phyloP scores from a whole-genome alignment of 1,140 invertebrate genomes.

The Nasonia vitripennis region DNA sequence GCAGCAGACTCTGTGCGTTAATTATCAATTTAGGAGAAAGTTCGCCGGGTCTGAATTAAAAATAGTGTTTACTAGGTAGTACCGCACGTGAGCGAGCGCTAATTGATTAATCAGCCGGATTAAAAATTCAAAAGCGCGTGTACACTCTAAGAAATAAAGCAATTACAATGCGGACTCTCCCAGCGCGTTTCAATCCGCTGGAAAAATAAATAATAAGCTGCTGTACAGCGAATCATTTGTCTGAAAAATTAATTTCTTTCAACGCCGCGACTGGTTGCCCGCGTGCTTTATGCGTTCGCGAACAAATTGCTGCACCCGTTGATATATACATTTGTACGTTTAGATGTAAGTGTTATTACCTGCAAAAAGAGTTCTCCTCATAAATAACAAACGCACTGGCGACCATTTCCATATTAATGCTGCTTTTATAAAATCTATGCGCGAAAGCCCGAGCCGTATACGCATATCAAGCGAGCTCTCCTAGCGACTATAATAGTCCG shows the following conservation, averaged over 20 bases:
- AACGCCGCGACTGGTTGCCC: background rate
- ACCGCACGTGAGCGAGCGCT: background rate
- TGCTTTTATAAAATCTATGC: background rate
- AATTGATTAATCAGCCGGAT: background rate
- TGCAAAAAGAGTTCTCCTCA: conserved; percentile 16
- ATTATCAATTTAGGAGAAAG: conserved; percentile 12
- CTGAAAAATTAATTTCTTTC: conserved; percentile 30
- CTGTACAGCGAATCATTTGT: background rate
- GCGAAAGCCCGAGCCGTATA: background rate
- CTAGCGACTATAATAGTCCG: background rate
- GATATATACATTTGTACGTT: conserved; percentile 36
- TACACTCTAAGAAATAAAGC: background rate
- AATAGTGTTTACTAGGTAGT: background rate
- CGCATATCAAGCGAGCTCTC: background rate
- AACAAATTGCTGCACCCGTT: conserved; percentile 5
- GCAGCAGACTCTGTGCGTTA: too few species aligned
- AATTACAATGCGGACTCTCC: background rate
- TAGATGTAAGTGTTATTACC: conserved; percentile 42
- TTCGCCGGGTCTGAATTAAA: background rate
- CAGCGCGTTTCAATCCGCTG: background rate
- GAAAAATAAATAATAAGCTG: background rate
- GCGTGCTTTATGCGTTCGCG: conserved; percentile 1
- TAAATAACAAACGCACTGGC: conserved; percentile 33
- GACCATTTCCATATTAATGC: conserved; percentile 41
- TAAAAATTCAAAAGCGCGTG: background rate